Evolutionary conservation across 2,888 invertebrate genomes (phyloP).

Genomic region (Sthenelais limicola): DNA sequence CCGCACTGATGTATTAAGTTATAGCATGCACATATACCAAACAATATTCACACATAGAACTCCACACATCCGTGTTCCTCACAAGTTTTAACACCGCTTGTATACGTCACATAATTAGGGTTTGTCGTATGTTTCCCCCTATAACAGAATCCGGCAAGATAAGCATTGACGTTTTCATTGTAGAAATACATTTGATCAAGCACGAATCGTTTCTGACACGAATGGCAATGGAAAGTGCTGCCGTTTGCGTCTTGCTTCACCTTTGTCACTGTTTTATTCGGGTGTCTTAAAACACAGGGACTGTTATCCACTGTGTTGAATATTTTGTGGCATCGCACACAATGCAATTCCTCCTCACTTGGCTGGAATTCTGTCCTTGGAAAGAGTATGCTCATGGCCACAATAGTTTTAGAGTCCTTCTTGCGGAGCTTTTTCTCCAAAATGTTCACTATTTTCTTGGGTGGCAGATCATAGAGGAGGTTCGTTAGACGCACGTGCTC

Average conservation of each 20-base stretch:
- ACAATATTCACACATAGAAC: slow-evolving; percentile 43
- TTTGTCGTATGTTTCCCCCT: slow-evolving; percentile 43
- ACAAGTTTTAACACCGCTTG: slow-evolving; percentile 39
- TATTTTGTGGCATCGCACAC: slow-evolving; percentile 45
- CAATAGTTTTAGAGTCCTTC: slow-evolving; percentile 43
- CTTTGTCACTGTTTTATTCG: slow-evolving; percentile 35
- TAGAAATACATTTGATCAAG: slow-evolving; percentile 40
- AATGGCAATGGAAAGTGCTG: slow-evolving; percentile 34
- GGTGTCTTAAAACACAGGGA: slow-evolving; percentile 42
- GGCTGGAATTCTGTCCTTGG: slow-evolving; percentile 40
- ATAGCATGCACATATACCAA: too few species aligned
- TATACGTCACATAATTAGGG: slow-evolving; percentile 34
- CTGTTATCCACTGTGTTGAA: slow-evolving; percentile 40
- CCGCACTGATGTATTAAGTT: too few species aligned
- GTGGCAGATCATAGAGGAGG: slow-evolving; percentile 28
- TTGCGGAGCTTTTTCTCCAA: slow-evolving; percentile 21
- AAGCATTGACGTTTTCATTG: slow-evolving; percentile 41
- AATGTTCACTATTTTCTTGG: slow-evolving; percentile 31
- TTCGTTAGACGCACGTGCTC: slow-evolving; percentile 37
- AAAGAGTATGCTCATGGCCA: slow-evolving; percentile 42
- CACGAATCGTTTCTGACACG: slow-evolving; percentile 33
- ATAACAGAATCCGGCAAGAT: slow-evolving; percentile 43
- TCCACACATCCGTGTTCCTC: slow-evolving; percentile 45
- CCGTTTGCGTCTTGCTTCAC: slow-evolving; percentile 14
- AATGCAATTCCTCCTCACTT: slow-evolving; percentile 28